A percentile compares a stretch with the other conserved stretches of the same genome.
Evolutionary conservation across 2,888 invertebrate species (phyloP).

Genomic region (Scaptomyza reducta): DNA sequence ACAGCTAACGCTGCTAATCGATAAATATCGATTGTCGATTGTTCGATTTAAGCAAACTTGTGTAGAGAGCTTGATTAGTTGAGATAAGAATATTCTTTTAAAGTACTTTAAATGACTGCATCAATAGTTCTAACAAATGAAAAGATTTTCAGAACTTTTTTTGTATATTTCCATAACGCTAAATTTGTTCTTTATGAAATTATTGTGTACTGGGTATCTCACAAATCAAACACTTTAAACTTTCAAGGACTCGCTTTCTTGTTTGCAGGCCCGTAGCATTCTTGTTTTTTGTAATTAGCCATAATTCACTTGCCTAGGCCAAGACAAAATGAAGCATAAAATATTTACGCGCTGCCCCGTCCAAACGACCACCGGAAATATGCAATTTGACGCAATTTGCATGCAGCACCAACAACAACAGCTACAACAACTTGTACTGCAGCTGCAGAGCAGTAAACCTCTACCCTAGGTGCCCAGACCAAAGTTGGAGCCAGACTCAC

Average conservation of each 20-base stretch:
- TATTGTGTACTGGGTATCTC: background rate
- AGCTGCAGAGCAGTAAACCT: conserved; percentile 12
- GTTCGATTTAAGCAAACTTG: background rate
- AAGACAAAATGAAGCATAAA: conserved; percentile 78
- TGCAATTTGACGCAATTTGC: conserved; percentile 79
- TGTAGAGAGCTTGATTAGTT: too few species aligned
- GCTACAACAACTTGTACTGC: background rate
- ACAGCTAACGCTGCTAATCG: background rate
- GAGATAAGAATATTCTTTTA: too few species aligned
- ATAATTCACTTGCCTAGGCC: conserved; percentile 76
- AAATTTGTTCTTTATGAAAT: too few species aligned
- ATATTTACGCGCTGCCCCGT: conserved; percentile 67
- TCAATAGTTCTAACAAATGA: too few species aligned
- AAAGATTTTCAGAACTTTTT: too few species aligned
- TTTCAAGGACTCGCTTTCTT: background rate
- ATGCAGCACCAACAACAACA: conserved; percentile 45
- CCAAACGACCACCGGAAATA: conserved; percentile 69
- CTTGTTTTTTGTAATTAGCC: conserved; percentile 69
- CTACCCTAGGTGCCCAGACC: background rate
- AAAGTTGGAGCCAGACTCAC: background rate
- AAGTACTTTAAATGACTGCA: too few species aligned
- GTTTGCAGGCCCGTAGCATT: conserved; percentile 26
- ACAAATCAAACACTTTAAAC: background rate
- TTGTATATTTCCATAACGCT: too few species aligned
- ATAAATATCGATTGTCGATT: background rate